Percentiles rank a stretch among this genome's conserved stretches.
Conservation (phyloP, 2,113 vertebrate species). For the Sylvilagus bachmani region DNA sequence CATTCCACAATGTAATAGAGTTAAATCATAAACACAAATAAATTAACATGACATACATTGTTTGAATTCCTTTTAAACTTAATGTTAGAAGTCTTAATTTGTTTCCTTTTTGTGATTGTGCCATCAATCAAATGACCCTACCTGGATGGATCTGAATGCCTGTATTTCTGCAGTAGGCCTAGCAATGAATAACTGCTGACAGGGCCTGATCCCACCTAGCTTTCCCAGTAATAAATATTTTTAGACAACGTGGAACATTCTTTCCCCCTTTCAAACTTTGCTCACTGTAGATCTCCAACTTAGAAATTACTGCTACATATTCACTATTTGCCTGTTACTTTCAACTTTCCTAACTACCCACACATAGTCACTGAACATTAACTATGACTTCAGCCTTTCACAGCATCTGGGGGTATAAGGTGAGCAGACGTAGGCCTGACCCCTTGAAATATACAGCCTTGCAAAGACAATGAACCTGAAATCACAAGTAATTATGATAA, state of each 20-base stretch:
- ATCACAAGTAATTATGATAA: neutral
- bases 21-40: slow-evolving; percentile 14
- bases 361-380: neutral
- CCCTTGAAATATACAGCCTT: neutral
- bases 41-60: neutral
- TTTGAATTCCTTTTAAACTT: neutral
- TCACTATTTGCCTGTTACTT: neutral
- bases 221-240: neutral
- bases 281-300: neutral
- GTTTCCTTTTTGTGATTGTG: neutral
- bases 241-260: neutral
- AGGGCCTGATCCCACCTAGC: neutral
- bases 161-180: neutral
- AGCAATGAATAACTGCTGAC: neutral
- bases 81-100: neutral
- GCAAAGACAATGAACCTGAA: neutral
- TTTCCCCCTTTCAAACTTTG: slow-evolving; percentile 10
- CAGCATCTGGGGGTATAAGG: neutral
- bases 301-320: neutral
- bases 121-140: neutral
- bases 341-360: neutral
- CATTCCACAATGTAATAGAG: neutral
- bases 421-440: neutral
- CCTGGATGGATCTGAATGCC: neutral
- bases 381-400: neutral